Percentiles rank a stretch among this genome's conserved stretches.
Evolutionary conservation across 1,140 invertebrate genomes (phyloP).

Genomic region (Drosophila malerkotliana): DNA sequence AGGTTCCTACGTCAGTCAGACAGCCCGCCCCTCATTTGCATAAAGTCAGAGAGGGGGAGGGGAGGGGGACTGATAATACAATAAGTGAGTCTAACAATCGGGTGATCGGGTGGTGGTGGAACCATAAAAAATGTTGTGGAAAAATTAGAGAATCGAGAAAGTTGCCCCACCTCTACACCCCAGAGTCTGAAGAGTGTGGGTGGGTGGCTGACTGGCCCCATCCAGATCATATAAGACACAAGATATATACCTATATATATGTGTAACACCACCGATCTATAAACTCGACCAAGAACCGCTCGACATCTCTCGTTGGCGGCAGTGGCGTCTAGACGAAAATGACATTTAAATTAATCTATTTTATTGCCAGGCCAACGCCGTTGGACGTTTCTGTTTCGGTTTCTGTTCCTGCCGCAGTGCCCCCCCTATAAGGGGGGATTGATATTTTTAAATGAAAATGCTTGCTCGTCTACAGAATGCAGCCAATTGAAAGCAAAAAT

Average conservation of each 20-base stretch:
- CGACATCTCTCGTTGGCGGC: constrained; percentile 37
- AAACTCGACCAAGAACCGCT: constrained; percentile 34
- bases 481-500: constrained; percentile 67
- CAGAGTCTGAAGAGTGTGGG: constrained; percentile 22
- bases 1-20: constrained; percentile 14
- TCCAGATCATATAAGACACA: not conserved
- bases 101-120: not conserved
- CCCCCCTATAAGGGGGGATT: not conserved
- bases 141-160: constrained; percentile 33
- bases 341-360: constrained; percentile 83
- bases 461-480: constrained; percentile 63
- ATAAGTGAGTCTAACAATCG: constrained; percentile 10
- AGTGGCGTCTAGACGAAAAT: constrained; percentile 74
- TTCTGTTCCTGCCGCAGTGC: not conserved
- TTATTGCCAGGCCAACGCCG: constrained; percentile 75
- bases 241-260: constrained; percentile 14
- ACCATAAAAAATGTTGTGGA: constrained; percentile 33
- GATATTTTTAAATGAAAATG: constrained; percentile 66
- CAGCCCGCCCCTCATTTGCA: constrained; percentile 24
- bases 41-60: not conserved
- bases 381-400: constrained; percentile 39
- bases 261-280: constrained; percentile 40
- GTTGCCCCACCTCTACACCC: constrained; percentile 1
- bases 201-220: constrained; percentile 14
- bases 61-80: not conserved